These are phyloP conservation scores for Leptinotarsa defecta DNA, from an alignment of 1,140 invertebrate species.

Conservation along the genomic window DNA sequence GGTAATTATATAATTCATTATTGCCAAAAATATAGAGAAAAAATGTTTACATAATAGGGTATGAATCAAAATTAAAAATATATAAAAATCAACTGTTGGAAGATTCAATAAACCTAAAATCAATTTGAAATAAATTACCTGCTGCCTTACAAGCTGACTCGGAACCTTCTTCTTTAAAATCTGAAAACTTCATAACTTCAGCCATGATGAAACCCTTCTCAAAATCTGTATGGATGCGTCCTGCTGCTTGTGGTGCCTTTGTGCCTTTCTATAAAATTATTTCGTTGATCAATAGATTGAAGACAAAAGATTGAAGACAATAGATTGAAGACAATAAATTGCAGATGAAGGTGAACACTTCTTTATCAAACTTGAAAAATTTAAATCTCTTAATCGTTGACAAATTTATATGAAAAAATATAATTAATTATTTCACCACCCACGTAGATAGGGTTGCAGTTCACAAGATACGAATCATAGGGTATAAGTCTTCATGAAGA, in stretches of 20 bases:
- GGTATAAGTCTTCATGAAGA: too few species aligned
- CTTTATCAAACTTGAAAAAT: too few species aligned
- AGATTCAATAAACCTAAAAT: too few species aligned
- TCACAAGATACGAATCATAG: too few species aligned
- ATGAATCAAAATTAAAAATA: too few species aligned
- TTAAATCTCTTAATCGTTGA: neutral
- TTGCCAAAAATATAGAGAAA: too few species aligned
- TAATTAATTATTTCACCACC: too few species aligned
- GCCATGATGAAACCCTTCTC: constrained; percentile 99
- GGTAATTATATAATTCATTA: too few species aligned
- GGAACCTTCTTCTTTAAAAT: constrained; percentile 95
- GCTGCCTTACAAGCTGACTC: constrained; percentile 90
- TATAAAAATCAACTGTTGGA: too few species aligned
- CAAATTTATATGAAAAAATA: neutral
- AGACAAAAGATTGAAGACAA: too few species aligned
- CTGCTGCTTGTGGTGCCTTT: constrained; percentile 97
- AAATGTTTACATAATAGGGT: too few species aligned
- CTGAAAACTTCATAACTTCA: constrained; percentile 97
- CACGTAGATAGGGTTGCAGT: too few species aligned
- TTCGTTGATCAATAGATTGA: neutral
- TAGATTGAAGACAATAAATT: neutral
- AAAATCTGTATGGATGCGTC: constrained; percentile 98
- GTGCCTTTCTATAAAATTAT: constrained; percentile 81
- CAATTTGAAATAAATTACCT: constrained; percentile 68
- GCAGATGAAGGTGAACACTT: neutral